Conservation (phyloP, 2,113 vertebrate genomes). For the Sebastes schlegelii region DNA sequence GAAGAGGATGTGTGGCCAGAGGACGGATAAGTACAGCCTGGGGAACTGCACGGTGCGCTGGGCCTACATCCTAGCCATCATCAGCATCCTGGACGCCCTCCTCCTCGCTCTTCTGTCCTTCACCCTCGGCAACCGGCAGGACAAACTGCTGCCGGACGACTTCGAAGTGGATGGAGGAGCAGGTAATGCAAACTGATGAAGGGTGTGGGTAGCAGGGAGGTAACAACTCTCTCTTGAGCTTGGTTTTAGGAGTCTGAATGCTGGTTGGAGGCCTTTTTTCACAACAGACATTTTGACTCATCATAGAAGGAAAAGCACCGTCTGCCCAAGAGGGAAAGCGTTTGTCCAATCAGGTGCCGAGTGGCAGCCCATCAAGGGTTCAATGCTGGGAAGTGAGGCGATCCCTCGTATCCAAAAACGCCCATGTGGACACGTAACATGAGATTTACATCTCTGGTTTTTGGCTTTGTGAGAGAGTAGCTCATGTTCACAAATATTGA, state of each 20-base stretch:
- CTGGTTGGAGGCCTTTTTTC: background rate
- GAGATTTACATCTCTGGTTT: too few species aligned
- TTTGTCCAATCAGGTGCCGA: too few species aligned
- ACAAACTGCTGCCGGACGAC: conserved; percentile 93
- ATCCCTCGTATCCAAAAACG: too few species aligned
- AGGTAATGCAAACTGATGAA: conserved; percentile 17
- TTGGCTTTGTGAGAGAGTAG: too few species aligned
- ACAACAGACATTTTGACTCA: background rate
- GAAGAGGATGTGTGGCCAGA: conserved; percentile 92
- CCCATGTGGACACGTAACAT: too few species aligned
- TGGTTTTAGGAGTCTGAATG: background rate
- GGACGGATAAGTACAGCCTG: conserved; percentile 92
- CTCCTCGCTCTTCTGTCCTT: conserved; percentile 94
- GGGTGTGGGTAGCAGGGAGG: background rate
- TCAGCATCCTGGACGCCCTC: conserved; percentile 93
- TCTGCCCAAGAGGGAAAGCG: too few species aligned
- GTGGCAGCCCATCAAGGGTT: too few species aligned
- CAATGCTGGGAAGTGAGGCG: too few species aligned
- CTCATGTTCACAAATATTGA: too few species aligned
- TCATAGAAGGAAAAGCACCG: background rate
- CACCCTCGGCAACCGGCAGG: conserved; percentile 94
- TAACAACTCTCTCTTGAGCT: background rate
- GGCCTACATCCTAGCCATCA: conserved; percentile 98
- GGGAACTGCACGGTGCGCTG: conserved; percentile 97
- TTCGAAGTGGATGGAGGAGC: conserved; percentile 90